Percentiles rank a stretch among this genome's conserved stretches.
Conservation (phyloP, 2,888 invertebrate species). For the Hydraecia micacea region DNA sequence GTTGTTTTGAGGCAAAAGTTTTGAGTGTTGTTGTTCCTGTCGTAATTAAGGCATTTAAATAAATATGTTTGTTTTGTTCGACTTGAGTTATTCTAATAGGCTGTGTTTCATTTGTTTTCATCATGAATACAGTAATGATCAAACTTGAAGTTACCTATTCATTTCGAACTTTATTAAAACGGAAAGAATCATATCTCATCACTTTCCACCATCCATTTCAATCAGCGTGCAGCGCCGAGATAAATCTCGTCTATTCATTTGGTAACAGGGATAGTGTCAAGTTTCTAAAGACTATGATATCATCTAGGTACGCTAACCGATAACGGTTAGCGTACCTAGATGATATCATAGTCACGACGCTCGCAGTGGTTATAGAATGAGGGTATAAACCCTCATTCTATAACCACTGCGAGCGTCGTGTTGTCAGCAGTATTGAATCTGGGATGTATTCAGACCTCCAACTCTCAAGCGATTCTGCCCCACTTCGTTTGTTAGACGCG, state of each 20-base stretch:
- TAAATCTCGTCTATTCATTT: constrained; percentile 48
- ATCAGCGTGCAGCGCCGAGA: constrained; percentile 10
- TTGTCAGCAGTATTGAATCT: constrained; percentile 54
- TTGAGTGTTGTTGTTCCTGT: constrained; percentile 47
- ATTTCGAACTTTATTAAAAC: neutral
- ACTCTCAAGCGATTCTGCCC: constrained; percentile 57
- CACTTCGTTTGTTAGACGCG: constrained; percentile 65
- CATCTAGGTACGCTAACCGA: constrained; percentile 39
- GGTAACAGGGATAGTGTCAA: constrained; percentile 37
- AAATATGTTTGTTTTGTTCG: constrained; percentile 33
- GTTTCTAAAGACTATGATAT: constrained; percentile 45
- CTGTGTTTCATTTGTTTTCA: constrained; percentile 27
- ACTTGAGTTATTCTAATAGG: constrained; percentile 35
- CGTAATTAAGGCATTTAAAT: constrained; percentile 43
- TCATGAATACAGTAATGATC: constrained; percentile 35
- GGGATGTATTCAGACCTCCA: constrained; percentile 63
- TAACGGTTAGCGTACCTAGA: too few relatives aligned
- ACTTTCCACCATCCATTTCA: constrained; percentile 20
- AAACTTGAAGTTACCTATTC: neutral
- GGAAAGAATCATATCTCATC: neutral
- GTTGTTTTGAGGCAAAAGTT: constrained; percentile 37
- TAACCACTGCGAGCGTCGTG: constrained; percentile 45
- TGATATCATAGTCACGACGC: too few relatives aligned
- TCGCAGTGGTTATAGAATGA: too few relatives aligned
- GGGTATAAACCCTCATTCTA: constrained; percentile 42